Conservation (phyloP, 2,888 invertebrate genomes). For the Drosophila fungiperda region DNA sequence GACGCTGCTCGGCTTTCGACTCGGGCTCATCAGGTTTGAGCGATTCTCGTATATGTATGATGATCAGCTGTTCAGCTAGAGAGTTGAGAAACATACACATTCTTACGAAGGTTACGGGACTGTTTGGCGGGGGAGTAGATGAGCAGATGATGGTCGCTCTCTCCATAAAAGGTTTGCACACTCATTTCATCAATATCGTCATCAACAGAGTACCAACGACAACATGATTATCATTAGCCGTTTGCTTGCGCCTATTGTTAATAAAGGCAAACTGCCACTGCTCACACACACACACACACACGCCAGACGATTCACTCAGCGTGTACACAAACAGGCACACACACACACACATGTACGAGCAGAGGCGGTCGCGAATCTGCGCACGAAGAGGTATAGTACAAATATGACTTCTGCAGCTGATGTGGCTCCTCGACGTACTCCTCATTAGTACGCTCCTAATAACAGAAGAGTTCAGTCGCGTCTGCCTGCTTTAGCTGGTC, state of each 20-base stretch:
- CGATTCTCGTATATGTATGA: not conserved
- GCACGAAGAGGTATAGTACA: not conserved
- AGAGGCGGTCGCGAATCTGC: slow-evolving; percentile 15
- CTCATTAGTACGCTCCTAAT: slow-evolving; percentile 78
- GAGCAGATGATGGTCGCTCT: not conserved
- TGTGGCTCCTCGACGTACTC: slow-evolving; percentile 36
- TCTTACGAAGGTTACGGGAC: not conserved
- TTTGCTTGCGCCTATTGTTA: slow-evolving; percentile 7
- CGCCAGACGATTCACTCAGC: too few relatives aligned
- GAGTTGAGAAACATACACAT: not conserved
- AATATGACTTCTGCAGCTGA: slow-evolving; percentile 28
- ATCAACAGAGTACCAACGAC: not conserved
- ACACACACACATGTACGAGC: slow-evolving; percentile 26
- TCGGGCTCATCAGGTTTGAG: slow-evolving; percentile 29
- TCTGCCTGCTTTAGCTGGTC: not conserved
- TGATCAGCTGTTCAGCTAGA: slow-evolving; percentile 17
- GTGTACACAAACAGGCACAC: slow-evolving; percentile 5
- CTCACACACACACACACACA: slow-evolving; percentile 5
- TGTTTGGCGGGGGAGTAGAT: not conserved
- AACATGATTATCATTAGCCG: slow-evolving; percentile 11
- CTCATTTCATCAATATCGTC: slow-evolving; percentile 18
- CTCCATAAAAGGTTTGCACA: not conserved
- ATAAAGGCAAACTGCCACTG: slow-evolving; percentile 6
- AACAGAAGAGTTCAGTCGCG: slow-evolving; percentile 70
- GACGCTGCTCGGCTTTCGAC: not conserved